Evolutionary conservation across 2,113 vertebrate genomes (phyloP), one percentile per base, ranked within the genome.

Genomic region (Tychaedon coryphoeus): DNA sequence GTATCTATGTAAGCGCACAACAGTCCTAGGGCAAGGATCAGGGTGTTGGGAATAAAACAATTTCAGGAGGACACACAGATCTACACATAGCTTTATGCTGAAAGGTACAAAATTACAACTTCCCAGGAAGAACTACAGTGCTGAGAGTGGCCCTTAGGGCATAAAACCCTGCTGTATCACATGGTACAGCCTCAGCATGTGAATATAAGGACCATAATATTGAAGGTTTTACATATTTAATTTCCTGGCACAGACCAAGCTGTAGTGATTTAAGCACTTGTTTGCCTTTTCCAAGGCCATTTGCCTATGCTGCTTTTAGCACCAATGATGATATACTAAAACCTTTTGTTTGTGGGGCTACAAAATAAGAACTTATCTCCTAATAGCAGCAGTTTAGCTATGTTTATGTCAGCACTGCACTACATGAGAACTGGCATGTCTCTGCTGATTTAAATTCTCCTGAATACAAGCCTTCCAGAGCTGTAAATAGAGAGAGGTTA

Each of bases 331-430:
- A 96, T 94, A 92, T 91, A 95, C 86, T 82, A 95, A 95, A 96
- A 57, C 73, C 86, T 86, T 91, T 97, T 96, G 78, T 96, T 94
- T 92, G 90, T 58, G 42, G 66, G 86, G 70, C 67, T 83, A 92
- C 78, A 82, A 93, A 97, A 96, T 94, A 79, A 90, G 93, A 95
- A 97, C 94, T 96, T 97, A 97, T 96, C 95, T 97, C 83, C 72
- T 92, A 89, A 95, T 84, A 90, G 81, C 94, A 96, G 95, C 94
- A 97, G 89, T 90, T 95, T 90, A 82, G 79, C 72, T 93, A 47
- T 92, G 73, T 95, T 97, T 96, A 93, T 92, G 87, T 91, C 72
- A 86, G 57, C 0, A 3, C 48, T 87, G 65, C 51, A 87, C 75
- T 88, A 79, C 70, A 85, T 62, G 73, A 84, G 53, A 36, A 58